Base-by-base conservation (phyloP, 2,888 invertebrate species). In the Reticulitermes lucifugus region DNA sequence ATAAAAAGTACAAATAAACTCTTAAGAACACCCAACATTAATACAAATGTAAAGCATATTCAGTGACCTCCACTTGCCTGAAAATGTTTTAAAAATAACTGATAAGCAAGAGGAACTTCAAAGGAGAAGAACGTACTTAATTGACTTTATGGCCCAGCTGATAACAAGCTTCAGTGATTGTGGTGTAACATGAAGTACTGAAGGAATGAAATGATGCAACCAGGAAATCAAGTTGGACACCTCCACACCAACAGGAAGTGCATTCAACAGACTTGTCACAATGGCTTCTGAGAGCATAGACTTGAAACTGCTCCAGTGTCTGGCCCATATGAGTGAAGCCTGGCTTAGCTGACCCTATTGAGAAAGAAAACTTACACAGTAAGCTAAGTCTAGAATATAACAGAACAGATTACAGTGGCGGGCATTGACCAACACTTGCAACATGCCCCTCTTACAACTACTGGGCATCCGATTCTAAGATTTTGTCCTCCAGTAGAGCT, bases 181-280 rank as follows among this genome's bases (percentile, higher is more conserved):
- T 1, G 91, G 90, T 55, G 89, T 84, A 10, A 89, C 83, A 5
- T 89, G 88, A 10, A 90, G 86, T 51, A 89, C 86, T 22, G 89
- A 88, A 0, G 90, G 90, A 79, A 91, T 87, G 75, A 90, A 90
- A 87, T 90, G 89, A 29, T 88, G 88, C 7, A 91, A 87, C 90
- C 90, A 91, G 9, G 89, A 88, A 88, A 89, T 89, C 65, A 90
- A 86, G 12, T 88, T 75, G 2, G 70, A 65, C 3, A 88, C 87
- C 14, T 87, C 81, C 35, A 88, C 86, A 18, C 88, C 87, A 29
- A 89, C 87, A 0, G 90, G 88, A 80, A 90, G 87, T 21, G 86
- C 86, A 73, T 88, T 84, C 65, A 90, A 87, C 83, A 90, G 88
- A 71, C 86, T 88, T 86, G 84, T 84, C 29, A 89, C 88, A 59